phyloP scores from a whole-genome alignment of 2,888 invertebrate species.

The Noctua comes region DNA sequence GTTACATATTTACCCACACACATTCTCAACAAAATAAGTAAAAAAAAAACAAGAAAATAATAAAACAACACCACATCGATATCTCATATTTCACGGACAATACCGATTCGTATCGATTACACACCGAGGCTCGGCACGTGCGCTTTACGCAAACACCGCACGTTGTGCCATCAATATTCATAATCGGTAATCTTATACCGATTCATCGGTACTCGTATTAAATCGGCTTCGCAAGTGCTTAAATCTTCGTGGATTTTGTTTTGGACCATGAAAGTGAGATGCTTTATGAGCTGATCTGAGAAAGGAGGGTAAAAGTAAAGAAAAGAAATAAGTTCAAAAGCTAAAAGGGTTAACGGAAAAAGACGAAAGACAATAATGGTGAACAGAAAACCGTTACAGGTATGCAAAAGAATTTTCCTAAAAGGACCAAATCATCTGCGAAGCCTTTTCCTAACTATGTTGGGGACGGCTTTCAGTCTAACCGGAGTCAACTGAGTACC shows the following conservation, averaged over 20 bases:
- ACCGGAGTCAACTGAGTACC: too few relatives aligned
- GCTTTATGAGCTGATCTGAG: not conserved
- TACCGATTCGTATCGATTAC: conserved; percentile 59
- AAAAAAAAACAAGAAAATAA: not conserved
- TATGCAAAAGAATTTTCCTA: not conserved
- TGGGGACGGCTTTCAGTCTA: too few relatives aligned
- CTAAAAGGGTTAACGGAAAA: not conserved
- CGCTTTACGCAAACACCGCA: conserved; percentile 61
- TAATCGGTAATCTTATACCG: conserved; percentile 65
- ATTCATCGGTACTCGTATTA: conserved; percentile 57
- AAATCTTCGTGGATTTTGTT: not conserved
- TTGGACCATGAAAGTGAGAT: not conserved
- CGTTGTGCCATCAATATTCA: conserved; percentile 66
- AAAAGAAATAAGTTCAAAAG: not conserved
- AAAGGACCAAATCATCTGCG: not conserved
- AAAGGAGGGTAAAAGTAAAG: not conserved
- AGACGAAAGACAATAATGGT: not conserved
- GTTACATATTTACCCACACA: not conserved
- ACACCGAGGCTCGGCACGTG: conserved; percentile 57
- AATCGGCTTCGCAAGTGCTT: conserved; percentile 33
- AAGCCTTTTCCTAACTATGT: too few relatives aligned
- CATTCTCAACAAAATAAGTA: not conserved
- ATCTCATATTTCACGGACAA: conserved; percentile 53
- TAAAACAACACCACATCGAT: conserved; percentile 33
- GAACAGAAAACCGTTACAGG: not conserved